Conservation (phyloP, 2,797 vertebrate genomes). For the Halcyon chelicuti region DNA sequence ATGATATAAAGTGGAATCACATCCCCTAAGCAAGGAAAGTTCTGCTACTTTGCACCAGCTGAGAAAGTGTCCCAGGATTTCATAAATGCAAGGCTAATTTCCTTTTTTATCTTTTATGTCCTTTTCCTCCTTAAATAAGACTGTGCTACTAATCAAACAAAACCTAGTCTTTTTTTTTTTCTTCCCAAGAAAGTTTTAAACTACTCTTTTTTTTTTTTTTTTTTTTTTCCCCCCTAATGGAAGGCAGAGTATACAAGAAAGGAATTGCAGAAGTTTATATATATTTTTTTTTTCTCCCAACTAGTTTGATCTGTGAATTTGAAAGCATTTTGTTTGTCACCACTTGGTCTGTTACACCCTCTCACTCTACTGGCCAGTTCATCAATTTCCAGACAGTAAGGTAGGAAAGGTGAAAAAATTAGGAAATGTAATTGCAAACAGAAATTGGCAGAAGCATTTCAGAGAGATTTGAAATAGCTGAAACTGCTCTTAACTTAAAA, state of each 20-base stretch:
- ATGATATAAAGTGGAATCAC: not conserved
- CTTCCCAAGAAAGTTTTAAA: not conserved
- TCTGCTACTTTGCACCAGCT: not conserved
- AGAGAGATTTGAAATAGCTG: not conserved
- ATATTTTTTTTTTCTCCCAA: not conserved
- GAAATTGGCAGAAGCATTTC: not conserved
- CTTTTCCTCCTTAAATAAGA: not conserved
- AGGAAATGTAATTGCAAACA: not conserved
- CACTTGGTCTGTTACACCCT: not conserved
- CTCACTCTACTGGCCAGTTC: not conserved
- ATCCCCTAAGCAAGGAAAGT: not conserved
- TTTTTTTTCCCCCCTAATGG: not conserved
- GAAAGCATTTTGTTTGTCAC: not conserved
- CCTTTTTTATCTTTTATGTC: not conserved
- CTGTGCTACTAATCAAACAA: not conserved
- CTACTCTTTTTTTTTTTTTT: not conserved
- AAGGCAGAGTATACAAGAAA: not conserved
- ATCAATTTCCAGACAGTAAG: not conserved
- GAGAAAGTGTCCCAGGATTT: not conserved
- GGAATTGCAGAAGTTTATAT: not conserved
- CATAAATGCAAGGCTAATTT: not conserved
- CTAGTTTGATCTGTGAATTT: conserved; percentile 4
- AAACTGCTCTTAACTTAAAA: not conserved
- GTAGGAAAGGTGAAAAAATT: not conserved
- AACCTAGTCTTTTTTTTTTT: not conserved